Evolutionary conservation across 2,888 invertebrate genomes (phyloP).

Genomic region (Dryocosmus kuriphilus): DNA sequence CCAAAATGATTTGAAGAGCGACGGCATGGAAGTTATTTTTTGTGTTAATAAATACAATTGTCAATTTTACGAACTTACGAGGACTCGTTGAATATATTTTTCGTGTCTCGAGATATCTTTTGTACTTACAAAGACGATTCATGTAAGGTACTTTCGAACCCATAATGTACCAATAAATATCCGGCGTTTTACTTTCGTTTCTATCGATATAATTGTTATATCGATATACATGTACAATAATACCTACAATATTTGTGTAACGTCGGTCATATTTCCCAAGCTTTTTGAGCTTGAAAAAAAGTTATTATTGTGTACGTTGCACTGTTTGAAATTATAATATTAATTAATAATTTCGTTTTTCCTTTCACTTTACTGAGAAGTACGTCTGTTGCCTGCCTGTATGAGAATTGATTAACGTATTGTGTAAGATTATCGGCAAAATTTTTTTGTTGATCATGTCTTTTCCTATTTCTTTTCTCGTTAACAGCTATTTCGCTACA

Average conservation of each 20-base stretch:
- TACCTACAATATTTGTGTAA: constrained; percentile 67
- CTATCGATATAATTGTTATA: constrained; percentile 57
- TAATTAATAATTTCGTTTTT: constrained; percentile 20
- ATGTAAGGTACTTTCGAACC: constrained; percentile 62
- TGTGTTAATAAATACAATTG: constrained; percentile 48
- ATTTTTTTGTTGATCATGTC: constrained; percentile 57
- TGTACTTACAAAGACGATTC: constrained; percentile 65
- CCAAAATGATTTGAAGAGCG: constrained; percentile 31
- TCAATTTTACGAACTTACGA: constrained; percentile 46
- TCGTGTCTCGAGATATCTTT: constrained; percentile 49
- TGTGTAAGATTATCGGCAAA: constrained; percentile 64
- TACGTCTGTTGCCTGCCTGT: constrained; percentile 45
- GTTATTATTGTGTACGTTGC: constrained; percentile 26
- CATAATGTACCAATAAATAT: constrained; percentile 56
- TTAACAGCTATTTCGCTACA: constrained; percentile 76
- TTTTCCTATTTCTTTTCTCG: constrained; percentile 55
- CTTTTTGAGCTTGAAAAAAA: constrained; percentile 36
- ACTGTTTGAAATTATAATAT: constrained; percentile 32
- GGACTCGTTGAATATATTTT: constrained; percentile 15
- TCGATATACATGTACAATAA: constrained; percentile 70
- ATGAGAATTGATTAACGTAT: constrained; percentile 53
- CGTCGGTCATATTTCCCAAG: constrained; percentile 60
- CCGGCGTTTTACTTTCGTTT: constrained; percentile 48
- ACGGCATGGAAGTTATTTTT: constrained; percentile 33
- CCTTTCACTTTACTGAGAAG: constrained; percentile 31